Conservation (phyloP, 2,113 vertebrate genomes). For the Trogon surrucura region DNA sequence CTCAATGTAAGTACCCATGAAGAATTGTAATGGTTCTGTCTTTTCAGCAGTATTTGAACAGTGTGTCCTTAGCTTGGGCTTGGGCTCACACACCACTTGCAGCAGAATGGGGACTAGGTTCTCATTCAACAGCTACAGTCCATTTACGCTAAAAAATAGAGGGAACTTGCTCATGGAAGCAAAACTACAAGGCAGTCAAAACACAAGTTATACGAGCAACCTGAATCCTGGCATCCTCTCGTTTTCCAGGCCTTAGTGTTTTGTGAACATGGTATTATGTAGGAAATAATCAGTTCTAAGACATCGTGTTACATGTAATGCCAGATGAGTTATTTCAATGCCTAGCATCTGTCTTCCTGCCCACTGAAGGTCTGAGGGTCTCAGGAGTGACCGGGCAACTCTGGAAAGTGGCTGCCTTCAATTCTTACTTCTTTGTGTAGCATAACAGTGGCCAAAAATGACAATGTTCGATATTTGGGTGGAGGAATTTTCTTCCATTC, state of each 20-base stretch:
- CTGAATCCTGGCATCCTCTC: neutral
- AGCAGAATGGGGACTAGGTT: neutral
- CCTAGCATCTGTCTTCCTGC: neutral
- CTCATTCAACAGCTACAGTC: neutral
- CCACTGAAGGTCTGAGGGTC: neutral
- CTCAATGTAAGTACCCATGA: neutral
- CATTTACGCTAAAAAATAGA: neutral
- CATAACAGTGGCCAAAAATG: neutral
- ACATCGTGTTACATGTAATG: no score
- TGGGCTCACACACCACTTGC: neutral
- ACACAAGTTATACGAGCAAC: neutral
- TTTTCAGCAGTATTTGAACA: neutral
- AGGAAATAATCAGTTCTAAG: neutral
- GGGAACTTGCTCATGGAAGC: neutral
- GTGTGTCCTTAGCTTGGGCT: neutral
- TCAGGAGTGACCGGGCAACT: neutral
- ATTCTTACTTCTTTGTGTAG: neutral
- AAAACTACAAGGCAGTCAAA: neutral
- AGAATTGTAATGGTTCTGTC: neutral
- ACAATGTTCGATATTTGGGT: neutral
- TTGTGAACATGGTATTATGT: neutral
- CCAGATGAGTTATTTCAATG: neutral
- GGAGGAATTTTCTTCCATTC: conserved; percentile 41
- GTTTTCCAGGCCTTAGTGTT: neutral
- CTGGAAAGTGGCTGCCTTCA: neutral